Conservation (phyloP, 2,888 invertebrate genomes). For the Epicampocera succincta region DNA sequence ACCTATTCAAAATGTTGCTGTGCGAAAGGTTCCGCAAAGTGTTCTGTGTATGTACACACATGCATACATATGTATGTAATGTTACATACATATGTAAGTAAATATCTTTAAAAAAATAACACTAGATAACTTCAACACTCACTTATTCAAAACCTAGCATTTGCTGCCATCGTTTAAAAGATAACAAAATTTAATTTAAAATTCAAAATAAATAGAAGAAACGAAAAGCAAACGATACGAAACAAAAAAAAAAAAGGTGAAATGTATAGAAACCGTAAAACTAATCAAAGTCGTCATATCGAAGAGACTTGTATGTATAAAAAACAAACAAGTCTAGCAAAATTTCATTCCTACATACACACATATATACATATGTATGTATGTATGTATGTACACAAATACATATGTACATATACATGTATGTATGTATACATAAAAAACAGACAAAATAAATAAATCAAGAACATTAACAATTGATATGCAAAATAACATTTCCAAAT, state of each 20-base stretch:
- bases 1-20: too few species aligned
- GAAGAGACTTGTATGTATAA: constrained; percentile 2
- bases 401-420: background rate
- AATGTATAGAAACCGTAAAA: constrained; percentile 67
- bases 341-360: constrained; percentile 20
- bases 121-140: constrained; percentile 52
- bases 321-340: constrained; percentile 31
- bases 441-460: constrained; percentile 8
- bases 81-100: too few species aligned
- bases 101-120: background rate
- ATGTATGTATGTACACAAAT: background rate
- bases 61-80: too few species aligned
- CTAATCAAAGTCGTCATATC: constrained; percentile 59
- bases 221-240: constrained; percentile 29
- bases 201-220: constrained; percentile 22
- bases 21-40: too few species aligned
- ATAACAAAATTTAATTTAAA: constrained; percentile 6
- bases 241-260: constrained; percentile 56
- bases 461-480: constrained; percentile 76
- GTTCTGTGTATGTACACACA: too few species aligned
- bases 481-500: constrained; percentile 75
- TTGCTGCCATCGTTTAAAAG: constrained; percentile 26
- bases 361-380: background rate
- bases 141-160: constrained; percentile 11
- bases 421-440: constrained; percentile 9